Base-by-base conservation (phyloP, 35 echinoderm and acorn worm genomes). In the Lytechinus variegatus region DNA sequence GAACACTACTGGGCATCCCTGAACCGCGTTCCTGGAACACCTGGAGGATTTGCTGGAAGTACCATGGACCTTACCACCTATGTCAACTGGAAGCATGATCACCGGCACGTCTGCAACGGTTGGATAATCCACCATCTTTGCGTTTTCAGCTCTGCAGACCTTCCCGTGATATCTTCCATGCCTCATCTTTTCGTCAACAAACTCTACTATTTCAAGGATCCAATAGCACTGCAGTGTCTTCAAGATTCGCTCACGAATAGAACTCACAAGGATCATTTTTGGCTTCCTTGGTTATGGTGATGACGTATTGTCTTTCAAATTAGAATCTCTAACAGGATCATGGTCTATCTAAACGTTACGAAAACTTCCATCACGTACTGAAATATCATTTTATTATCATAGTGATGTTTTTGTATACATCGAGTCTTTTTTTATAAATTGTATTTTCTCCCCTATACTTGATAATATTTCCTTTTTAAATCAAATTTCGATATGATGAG, bases 151-250 rank as follows among this genome's bases (percentile, higher is more conserved):
- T 87, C 94, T 12, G 58, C 92, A 6, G 92, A 97, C 91, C 87
- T 97, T 27, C 21, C 86, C 24, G 92, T 94, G 51, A 54, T 97
- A 8, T 66, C 94, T 55, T 60, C 12, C 27, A 72, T 94, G 61
- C 97, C 97, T 9, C 91, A 97, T 92, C 54, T 97, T 5, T 96
- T 97, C 91, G 97, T 95, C 79, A 97, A 97, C 87, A 97, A 97
- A 58, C 96, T 97, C 27, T 96, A 97, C 86, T 95, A 95, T 58
- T 86, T 55, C 86, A 94, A 96, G 89, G 97, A 97, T 86, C 95
- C 95, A 54, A 94, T 97, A 24, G 94, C 94, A 3, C 61, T 97
- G 6, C 95, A 97, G 94, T 97, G 97, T 54, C 53, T 97, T 33
- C 95, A 97, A 54, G 97, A 97, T 52, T 14, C 29, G 6, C 88